phyloP scores from a whole-genome alignment of 2,888 invertebrate genomes.

The Hemicrepidius hirtus region DNA sequence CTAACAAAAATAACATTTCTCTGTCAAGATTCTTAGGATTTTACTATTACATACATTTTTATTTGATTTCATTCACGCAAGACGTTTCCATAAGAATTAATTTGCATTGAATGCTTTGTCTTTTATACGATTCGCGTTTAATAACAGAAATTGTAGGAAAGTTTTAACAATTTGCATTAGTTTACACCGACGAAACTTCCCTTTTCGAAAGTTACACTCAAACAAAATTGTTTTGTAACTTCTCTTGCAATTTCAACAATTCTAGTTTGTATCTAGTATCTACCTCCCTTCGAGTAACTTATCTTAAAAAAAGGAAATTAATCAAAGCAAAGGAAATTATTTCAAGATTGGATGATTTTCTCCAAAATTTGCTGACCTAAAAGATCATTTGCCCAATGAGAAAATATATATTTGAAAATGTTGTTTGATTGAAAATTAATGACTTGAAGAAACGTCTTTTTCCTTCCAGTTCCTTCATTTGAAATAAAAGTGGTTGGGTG shows the following conservation, averaged over 20 bases:
- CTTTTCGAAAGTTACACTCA: not conserved
- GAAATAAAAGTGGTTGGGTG: too few relatives aligned
- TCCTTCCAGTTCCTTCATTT: too few relatives aligned
- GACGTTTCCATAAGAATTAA: not conserved
- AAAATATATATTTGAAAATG: too few relatives aligned
- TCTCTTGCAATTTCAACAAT: not conserved
- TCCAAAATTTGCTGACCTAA: too few relatives aligned
- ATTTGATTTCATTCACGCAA: not conserved
- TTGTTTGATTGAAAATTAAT: too few relatives aligned
- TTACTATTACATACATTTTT: too few relatives aligned
- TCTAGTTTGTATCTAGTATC: too few relatives aligned
- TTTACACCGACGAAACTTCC: not conserved
- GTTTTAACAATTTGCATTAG: constrained; percentile 13
- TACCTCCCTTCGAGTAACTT: too few relatives aligned
- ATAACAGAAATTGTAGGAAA: constrained; percentile 22
- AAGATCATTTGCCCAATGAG: too few relatives aligned
- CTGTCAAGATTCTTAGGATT: too few relatives aligned
- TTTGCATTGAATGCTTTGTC: constrained; percentile 18
- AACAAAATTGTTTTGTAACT: not conserved
- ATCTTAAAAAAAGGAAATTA: not conserved
- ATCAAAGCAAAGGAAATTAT: not conserved
- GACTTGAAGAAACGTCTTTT: too few relatives aligned
- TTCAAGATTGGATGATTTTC: not conserved
- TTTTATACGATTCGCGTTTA: constrained; percentile 1
- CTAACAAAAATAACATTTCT: too few relatives aligned